Base-by-base conservation (phyloP, 2,113 vertebrate genomes). In the Clupea harengus region DNA sequence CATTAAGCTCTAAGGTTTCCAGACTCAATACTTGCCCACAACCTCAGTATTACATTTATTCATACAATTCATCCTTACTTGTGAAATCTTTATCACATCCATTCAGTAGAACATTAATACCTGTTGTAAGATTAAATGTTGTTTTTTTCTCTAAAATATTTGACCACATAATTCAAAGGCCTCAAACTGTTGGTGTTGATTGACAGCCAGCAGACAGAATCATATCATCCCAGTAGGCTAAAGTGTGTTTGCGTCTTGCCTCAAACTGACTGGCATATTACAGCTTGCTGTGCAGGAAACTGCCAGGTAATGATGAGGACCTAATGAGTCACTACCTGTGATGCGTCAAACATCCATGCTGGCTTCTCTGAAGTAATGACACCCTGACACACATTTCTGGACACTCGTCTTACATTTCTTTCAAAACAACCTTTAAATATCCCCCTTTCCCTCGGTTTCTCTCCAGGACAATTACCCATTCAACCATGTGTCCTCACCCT, bases 131-230 rank as follows among this genome's bases (percentile, higher is more conserved):
- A 54, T 54, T 54, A 32, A 4, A 72, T 72, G 64, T 10, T 13
- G 10, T 2, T 49, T 10, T n/a, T 4, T 64, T 0, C 6, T 22
- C 3, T 28, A 13, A 11, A 72, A 72, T 72, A 25, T 72, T 72
- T 72, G 64, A 72, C 64, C 64, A 32, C 13, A 9, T 72, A 72
- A 28, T 28, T 25, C 9, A 72, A 72, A 72, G 64, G 64, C 32
- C 25, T 72, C n/a, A 25, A 28, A 11, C 25, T 11, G n/a, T 11
- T 28, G 64, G n/a, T 64, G 60, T 64, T 64, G 60, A 64, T 64
- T 4, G n/a, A 72, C 22, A 72, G n/a, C 9, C 11, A 90, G 86
- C 89, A 88, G 64, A 28, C n/a, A 32, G 2, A 1, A 28, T 13
- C 9, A 72, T 32, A 25, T 72, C 64, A 8, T 32, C 81, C 44